phyloP scores from a whole-genome alignment of 2,113 vertebrate species.

The Hyla sarda region DNA sequence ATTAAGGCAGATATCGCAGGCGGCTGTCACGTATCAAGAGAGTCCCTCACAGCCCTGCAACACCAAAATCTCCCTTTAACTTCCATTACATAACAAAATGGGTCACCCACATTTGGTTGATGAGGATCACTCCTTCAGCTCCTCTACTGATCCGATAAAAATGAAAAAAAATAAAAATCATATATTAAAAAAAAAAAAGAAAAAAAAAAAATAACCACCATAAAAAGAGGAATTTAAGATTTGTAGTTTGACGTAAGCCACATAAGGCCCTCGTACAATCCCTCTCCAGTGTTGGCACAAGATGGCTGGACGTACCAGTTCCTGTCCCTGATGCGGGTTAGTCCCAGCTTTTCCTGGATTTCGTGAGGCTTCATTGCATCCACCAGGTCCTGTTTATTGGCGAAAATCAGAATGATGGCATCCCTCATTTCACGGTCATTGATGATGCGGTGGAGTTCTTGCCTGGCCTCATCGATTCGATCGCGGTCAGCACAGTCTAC shows the following conservation, averaged over 20 bases:
- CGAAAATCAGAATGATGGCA: constrained; percentile 87
- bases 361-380: constrained; percentile 88
- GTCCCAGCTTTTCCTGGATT: constrained; percentile 85
- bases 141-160: constrained; percentile 12
- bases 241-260: constrained; percentile 77
- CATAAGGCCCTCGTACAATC: constrained; percentile 88
- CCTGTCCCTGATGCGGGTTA: constrained; percentile 79
- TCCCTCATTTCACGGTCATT: constrained; percentile 82
- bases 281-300: constrained; percentile 86
- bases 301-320: constrained; percentile 89
- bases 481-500: constrained; percentile 94
- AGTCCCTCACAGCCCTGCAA: constrained; percentile 3
- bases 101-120: constrained; percentile 6
- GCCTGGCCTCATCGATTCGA: constrained; percentile 84
- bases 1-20: constrained; percentile 49
- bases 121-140: constrained; percentile 29
- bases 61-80: constrained; percentile 4
- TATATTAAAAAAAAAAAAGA: constrained; percentile 42
- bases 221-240: constrained; percentile 44
- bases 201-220: constrained; percentile 29
- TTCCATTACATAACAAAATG: constrained; percentile 1
- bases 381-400: constrained; percentile 95
- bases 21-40: neutral
- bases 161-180: constrained; percentile 34
- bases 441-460: constrained; percentile 92